Conservation (phyloP, 1,140 invertebrate genomes). For the Solen grandis region DNA sequence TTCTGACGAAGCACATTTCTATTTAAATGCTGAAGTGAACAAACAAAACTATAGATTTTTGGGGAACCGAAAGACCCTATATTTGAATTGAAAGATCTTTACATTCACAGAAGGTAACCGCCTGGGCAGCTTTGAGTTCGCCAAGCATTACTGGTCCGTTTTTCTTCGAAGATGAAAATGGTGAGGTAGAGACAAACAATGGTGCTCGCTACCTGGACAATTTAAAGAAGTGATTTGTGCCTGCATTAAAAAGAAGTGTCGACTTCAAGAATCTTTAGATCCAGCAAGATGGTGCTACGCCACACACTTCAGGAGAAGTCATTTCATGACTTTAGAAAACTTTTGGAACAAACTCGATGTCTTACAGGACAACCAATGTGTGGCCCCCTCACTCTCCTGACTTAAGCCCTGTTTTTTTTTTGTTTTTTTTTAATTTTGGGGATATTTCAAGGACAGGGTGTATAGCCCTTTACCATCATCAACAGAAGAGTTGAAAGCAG, state of each 20-base stretch:
- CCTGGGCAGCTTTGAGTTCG: neutral
- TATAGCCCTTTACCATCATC: neutral
- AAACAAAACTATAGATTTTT: constrained; percentile 2
- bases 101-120: neutral
- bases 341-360: neutral
- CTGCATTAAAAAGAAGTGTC: neutral
- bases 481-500: neutral
- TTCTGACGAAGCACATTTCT: constrained; percentile 18
- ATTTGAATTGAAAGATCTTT: constrained; percentile 8
- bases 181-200: neutral
- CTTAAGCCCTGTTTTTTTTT: neutral
- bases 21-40: constrained; percentile 11
- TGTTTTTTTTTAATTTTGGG: neutral
- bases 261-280: neutral
- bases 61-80: constrained; percentile 1
- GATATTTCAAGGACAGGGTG: neutral
- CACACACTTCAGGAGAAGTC: neutral
- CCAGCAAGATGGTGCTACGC: neutral
- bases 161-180: constrained; percentile 8
- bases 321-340: neutral
- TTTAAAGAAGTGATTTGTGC: neutral
- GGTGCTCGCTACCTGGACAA: neutral
- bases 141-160: neutral
- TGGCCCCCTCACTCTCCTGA: neutral
- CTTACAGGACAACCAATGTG: neutral